Evolutionary conservation across 1,140 invertebrate species (phyloP).

Genomic region (Lysiphlebus fabarum): DNA sequence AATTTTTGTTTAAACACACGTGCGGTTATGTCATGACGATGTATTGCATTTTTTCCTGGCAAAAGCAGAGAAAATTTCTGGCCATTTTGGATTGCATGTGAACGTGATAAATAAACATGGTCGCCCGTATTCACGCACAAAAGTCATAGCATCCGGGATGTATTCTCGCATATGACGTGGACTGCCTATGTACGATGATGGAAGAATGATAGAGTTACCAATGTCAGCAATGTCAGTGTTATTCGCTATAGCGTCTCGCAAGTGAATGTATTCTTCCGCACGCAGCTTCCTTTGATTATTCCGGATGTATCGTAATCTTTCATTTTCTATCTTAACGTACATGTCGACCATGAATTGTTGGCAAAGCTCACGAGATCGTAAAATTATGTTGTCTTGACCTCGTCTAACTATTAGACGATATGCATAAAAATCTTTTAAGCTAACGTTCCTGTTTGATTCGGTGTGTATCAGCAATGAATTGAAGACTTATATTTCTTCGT

Average conservation of each 20-base stretch:
- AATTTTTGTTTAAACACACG: slow-evolving; percentile 48
- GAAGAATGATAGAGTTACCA: slow-evolving; percentile 37
- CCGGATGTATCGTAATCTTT: slow-evolving; percentile 45
- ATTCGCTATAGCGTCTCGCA: slow-evolving; percentile 32
- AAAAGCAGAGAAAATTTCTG: slow-evolving; percentile 31
- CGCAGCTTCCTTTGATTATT: slow-evolving; percentile 52
- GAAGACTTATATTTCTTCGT: slow-evolving; percentile 4
- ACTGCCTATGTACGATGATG: slow-evolving; percentile 43
- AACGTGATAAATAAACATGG: slow-evolving; percentile 47
- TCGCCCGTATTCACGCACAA: slow-evolving; percentile 44
- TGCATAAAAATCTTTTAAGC: slow-evolving; percentile 42
- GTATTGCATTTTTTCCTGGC: slow-evolving; percentile 31
- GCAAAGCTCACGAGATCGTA: slow-evolving; percentile 24
- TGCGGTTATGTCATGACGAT: slow-evolving; percentile 46
- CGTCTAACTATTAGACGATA: slow-evolving; percentile 42
- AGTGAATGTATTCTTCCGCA: slow-evolving; percentile 23
- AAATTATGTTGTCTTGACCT: slow-evolving; percentile 20
- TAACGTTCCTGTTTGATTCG: slow-evolving; percentile 38
- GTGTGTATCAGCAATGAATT: slow-evolving; percentile 17
- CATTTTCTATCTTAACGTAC: slow-evolving; percentile 55
- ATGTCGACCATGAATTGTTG: slow-evolving; percentile 53
- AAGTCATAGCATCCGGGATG: slow-evolving; percentile 52
- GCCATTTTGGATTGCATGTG: slow-evolving; percentile 50
- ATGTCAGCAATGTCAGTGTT: slow-evolving; percentile 24
- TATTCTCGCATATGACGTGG: slow-evolving; percentile 48